phyloP scores from a whole-genome alignment of 2,113 vertebrate genomes.

The Syngnathus floridae region DNA sequence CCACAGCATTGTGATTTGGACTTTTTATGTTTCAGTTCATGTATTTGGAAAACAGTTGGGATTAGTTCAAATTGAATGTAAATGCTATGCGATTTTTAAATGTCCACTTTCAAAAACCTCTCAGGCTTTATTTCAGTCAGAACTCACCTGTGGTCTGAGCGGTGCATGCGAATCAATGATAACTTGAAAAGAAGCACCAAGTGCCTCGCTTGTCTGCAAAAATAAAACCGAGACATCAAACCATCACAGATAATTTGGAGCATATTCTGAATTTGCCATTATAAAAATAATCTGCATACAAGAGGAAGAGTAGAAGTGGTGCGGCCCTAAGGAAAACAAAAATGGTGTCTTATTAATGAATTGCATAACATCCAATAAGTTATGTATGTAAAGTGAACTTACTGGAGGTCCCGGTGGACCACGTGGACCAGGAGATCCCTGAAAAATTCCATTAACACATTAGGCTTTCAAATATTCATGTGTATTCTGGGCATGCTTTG shows the following conservation, averaged over 20 bases:
- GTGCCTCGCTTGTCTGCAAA: constrained; percentile 69
- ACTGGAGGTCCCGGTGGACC: constrained; percentile 89
- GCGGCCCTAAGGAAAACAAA: constrained; percentile 60
- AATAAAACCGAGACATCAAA: not conserved
- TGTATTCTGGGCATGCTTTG: constrained; percentile 1
- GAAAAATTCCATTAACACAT: constrained; percentile 17
- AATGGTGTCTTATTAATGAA: not conserved
- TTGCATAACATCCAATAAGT: not conserved
- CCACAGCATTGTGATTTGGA: not conserved
- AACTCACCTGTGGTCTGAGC: constrained; percentile 77
- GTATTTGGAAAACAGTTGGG: not conserved
- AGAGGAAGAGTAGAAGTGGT: constrained; percentile 65
- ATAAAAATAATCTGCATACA: constrained; percentile 69
- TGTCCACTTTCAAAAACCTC: not conserved
- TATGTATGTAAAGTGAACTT: constrained; percentile 50
- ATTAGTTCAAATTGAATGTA: too few species aligned
- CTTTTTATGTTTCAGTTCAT: not conserved
- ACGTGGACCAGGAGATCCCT: constrained; percentile 83
- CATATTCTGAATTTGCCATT: not conserved
- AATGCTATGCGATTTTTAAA: too few species aligned
- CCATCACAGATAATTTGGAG: not conserved
- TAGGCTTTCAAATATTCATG: constrained; percentile 12
- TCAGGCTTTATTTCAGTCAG: not conserved
- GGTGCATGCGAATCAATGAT: constrained; percentile 68
- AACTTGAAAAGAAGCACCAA: constrained; percentile 75